Percentiles rank a stretch among this genome's conserved stretches.
These are phyloP conservation scores for Aphidius gifuensis DNA, from an alignment of 1,140 invertebrate genomes.

Conservation along the genomic window DNA sequence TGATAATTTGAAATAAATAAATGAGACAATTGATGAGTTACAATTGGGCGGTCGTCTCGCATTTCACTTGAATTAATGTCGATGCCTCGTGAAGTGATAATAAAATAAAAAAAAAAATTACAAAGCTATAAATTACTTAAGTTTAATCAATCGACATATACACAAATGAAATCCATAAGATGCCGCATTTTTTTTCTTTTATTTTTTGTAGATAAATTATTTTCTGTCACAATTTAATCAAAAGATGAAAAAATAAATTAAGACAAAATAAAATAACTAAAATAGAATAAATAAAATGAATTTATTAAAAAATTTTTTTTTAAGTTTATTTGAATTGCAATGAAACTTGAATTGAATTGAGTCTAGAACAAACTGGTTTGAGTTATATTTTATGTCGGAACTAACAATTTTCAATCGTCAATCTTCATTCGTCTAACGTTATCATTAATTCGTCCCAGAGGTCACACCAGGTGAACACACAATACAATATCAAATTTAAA, in stretches of 20 bases:
- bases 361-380: constrained; percentile 20
- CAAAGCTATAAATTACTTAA: constrained; percentile 31
- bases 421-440: constrained; percentile 15
- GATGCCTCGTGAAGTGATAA: constrained; percentile 9
- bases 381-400: constrained; percentile 6
- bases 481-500: too few species aligned
- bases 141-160: constrained; percentile 27
- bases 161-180: constrained; percentile 20
- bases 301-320: too few species aligned
- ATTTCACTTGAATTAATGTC: constrained; percentile 23
- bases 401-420: constrained; percentile 20
- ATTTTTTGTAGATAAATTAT: not conserved
- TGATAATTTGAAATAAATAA: constrained; percentile 1
- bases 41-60: constrained; percentile 11
- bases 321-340: too few species aligned
- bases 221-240: not conserved
- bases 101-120: constrained; percentile 15
- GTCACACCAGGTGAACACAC: not conserved
- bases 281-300: too few species aligned
- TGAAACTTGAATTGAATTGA: constrained; percentile 5
- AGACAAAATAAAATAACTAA: too few species aligned
- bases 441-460: constrained; percentile 19
- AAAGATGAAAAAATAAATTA: too few species aligned
- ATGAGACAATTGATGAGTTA: constrained; percentile 4
- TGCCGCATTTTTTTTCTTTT: not conserved